These are phyloP conservation scores for Neelides sp. DNA, from an alignment of 1,140 invertebrate species.

Conservation along the genomic window DNA sequence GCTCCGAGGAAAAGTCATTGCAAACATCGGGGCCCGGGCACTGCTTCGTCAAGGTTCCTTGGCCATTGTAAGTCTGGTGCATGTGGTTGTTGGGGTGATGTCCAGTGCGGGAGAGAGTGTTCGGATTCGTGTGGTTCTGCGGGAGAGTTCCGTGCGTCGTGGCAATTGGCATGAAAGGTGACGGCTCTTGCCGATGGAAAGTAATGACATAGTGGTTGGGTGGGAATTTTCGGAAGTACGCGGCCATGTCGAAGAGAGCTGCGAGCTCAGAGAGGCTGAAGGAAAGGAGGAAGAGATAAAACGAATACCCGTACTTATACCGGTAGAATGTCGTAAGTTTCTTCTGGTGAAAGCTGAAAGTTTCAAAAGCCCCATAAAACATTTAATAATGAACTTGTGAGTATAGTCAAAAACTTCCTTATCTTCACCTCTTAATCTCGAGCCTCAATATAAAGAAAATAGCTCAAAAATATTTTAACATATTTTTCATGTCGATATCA, in stretches of 20 bases:
- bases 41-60: slow-evolving; percentile 5
- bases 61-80: slow-evolving; percentile 5
- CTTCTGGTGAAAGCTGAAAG: slow-evolving; percentile 22
- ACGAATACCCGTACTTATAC: slow-evolving; percentile 31
- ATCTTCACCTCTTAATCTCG: no score
- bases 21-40: slow-evolving; percentile 22
- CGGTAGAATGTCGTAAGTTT: slow-evolving; percentile 26
- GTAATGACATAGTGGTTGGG: slow-evolving; percentile 31
- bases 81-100: slow-evolving; percentile 3
- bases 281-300: slow-evolving; percentile 30
- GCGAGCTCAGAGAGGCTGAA: slow-evolving; percentile 29
- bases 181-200: slow-evolving; percentile 29
- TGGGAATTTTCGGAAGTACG: slow-evolving; percentile 30
- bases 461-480: no score
- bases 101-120: slow-evolving; percentile 7
- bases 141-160: slow-evolving; percentile 1
- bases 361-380: no score
- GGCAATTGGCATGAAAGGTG: slow-evolving; percentile 24
- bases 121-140: neutral
- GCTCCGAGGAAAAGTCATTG: slow-evolving; percentile 24
- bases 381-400: no score
- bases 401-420: no score
- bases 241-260: slow-evolving; percentile 30
- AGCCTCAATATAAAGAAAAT: no score
- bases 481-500: no score